Base-by-base conservation (phyloP, 2,113 vertebrate genomes). In the Panthera leo region DNA sequence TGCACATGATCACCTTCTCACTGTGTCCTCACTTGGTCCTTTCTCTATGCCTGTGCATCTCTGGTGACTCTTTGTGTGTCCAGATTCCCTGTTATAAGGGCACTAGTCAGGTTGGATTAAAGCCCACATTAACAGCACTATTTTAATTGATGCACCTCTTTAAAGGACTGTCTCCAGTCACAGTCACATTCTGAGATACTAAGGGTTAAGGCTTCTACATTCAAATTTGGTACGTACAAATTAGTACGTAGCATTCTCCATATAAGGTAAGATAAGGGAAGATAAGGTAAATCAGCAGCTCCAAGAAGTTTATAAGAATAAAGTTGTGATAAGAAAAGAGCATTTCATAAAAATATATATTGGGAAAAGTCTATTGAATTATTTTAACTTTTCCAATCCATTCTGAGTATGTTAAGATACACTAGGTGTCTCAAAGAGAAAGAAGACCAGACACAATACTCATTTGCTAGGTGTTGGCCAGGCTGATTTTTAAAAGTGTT, bases 1-100 rank as follows among this genome's bases (percentile, higher is more conserved):
- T 23, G 18, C 34, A 65, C 34, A 39, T 0, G 3, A 34, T 27
- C 0, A 0, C 34, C 55, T 39, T 65, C 70, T 85, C 5, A 1
- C 3, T 71, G 71, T 78, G n/a, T 34, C n/a, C 58, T 93, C 58
- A 27, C 0, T 16, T 19, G n/a, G 67, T 39, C 68, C 42, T 45
- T 90, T 53, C 36, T 90, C 68, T 70, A 5, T 29, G 55, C 16
- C 12, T 4, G 1, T 27, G 61, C 23, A 3, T 63, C 39, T 48
- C 42, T 36, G 58, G 25, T 48, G 31, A 34, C 42, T 61, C 61
- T 79, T 16, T 29, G 36, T 48, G 45, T 48, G 71, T 25, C 2
- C n/a, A 90, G 16, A 79, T 51, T 51, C 8, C n/a, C 75, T 79
- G 61, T 61, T 51, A 51, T 7, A 89, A 65, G 42, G 82, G 51